phyloP scores from a whole-genome alignment of 2,888 invertebrate species.

The Drosophila infuscata region DNA sequence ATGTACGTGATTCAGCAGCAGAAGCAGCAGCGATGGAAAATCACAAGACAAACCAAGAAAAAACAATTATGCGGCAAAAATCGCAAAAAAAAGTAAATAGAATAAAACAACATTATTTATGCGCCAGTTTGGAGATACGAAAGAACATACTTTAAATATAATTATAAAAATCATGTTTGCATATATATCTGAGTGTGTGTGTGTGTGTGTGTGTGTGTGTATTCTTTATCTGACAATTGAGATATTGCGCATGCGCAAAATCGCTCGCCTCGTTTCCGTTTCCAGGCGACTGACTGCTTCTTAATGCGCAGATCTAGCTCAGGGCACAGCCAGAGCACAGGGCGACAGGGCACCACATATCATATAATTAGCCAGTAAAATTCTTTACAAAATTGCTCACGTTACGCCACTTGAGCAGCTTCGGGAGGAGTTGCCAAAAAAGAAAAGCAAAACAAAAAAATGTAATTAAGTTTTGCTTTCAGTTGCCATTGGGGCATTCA shows the following conservation, averaged over 20 bases:
- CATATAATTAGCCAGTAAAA: slow-evolving; percentile 48
- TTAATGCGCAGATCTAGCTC: slow-evolving; percentile 49
- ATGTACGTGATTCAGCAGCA: neutral
- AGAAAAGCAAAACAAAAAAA: neutral
- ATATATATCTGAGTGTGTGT: neutral
- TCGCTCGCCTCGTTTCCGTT: slow-evolving; percentile 66
- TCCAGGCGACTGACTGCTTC: slow-evolving; percentile 48
- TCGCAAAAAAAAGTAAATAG: slow-evolving; percentile 22
- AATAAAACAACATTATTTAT: slow-evolving; percentile 64
- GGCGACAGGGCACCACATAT: slow-evolving; percentile 1
- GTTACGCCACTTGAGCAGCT: slow-evolving; percentile 55
- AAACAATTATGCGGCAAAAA: slow-evolving; percentile 69
- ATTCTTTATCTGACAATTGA: slow-evolving; percentile 66
- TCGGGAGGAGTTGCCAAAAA: slow-evolving; percentile 22
- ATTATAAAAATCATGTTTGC: slow-evolving; percentile 34
- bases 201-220: neutral
- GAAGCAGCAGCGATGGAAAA: slow-evolving; percentile 18
- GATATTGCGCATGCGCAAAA: slow-evolving; percentile 73
- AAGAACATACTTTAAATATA: slow-evolving; percentile 37
- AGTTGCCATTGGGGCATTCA: slow-evolving; percentile 34
- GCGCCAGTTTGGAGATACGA: slow-evolving; percentile 58
- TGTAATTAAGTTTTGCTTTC: slow-evolving; percentile 4
- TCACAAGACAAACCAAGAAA: slow-evolving; percentile 44
- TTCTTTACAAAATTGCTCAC: slow-evolving; percentile 33
- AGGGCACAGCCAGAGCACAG: slow-evolving; percentile 35